Base-by-base conservation (phyloP, 2,113 vertebrate genomes). In the Myotis brandtii region DNA sequence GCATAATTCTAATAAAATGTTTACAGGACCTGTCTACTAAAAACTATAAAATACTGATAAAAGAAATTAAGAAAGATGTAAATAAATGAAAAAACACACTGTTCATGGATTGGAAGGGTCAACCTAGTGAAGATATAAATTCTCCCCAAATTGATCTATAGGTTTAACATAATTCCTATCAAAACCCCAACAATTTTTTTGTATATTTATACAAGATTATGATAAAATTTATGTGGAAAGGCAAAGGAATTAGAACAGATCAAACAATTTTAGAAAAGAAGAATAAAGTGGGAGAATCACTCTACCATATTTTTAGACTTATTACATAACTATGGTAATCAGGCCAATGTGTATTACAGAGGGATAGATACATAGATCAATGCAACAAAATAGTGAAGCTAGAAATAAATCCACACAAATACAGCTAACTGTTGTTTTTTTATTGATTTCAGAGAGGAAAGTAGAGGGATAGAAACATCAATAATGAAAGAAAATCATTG, bases 1-100 rank as follows among this genome's bases (percentile, higher is more conserved):
- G 18, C 32, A 69, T 43, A 92, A 82, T 66, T 93, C 72, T 82
- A 95, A 52, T 16, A 89, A 70, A 89, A 91, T 16, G 27, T 34
- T 2, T 18, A 59, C 1, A 54, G 20, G 37, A 64, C 72, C 59
- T 93, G 43, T 48, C 54, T 81, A 16, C 37, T 64, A 34, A 84
- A 90, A 86, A 73, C 27, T 50, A 50, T 18, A 83, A 93, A 34
- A 77, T 46, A 5, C 40, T 34, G 43, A 72, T 62, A 30, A 80
- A 48, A 75, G 10, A 67, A 84, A 70, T 67, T 27, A 27, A 80
- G 21, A 17, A 56, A 79, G 52, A 64, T 32, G 2, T 76, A 84
- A 90, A 95, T 48, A 80, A 93, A 90, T 4, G 66, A 50, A 32
- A 93, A 89, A 66, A 32, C 30, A n/a, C 30, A 40, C 4, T 48